Evolutionary conservation across 2,113 vertebrate species (phyloP).

Genomic region (Poicephalus gulielmi): DNA sequence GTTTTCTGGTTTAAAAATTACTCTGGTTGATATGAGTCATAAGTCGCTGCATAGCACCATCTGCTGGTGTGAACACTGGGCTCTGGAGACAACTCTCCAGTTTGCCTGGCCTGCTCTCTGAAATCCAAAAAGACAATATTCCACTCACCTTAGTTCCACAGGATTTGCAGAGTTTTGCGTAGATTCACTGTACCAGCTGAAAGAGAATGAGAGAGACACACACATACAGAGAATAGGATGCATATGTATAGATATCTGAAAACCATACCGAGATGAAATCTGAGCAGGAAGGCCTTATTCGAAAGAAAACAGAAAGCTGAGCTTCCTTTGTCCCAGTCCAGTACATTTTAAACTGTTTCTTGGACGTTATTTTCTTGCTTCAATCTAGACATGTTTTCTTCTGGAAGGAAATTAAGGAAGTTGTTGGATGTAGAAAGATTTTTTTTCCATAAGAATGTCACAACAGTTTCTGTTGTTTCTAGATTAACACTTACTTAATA

Average conservation of each 20-base stretch:
- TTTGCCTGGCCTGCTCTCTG: fast-evolving
- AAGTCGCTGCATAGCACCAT: constrained; percentile 76
- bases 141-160: background rate
- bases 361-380: background rate
- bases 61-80: constrained; percentile 57
- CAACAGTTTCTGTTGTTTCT: background rate
- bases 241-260: background rate
- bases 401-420: background rate
- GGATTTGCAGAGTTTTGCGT: background rate
- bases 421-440: background rate
- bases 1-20: background rate
- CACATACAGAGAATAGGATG: background rate
- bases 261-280: constrained; percentile 17
- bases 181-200: background rate
- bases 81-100: fast-evolving
- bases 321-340: background rate
- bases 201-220: background rate
- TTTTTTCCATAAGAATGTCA: background rate
- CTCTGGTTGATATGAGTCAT: background rate
- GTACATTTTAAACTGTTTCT: background rate
- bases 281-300: background rate
- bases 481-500: background rate
- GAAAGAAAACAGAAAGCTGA: background rate
- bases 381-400: background rate
- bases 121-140: background rate